Evolutionary conservation across 2,888 invertebrate genomes (phyloP), one percentile per base, ranked within the genome.

Genomic region (Antitype chi): DNA sequence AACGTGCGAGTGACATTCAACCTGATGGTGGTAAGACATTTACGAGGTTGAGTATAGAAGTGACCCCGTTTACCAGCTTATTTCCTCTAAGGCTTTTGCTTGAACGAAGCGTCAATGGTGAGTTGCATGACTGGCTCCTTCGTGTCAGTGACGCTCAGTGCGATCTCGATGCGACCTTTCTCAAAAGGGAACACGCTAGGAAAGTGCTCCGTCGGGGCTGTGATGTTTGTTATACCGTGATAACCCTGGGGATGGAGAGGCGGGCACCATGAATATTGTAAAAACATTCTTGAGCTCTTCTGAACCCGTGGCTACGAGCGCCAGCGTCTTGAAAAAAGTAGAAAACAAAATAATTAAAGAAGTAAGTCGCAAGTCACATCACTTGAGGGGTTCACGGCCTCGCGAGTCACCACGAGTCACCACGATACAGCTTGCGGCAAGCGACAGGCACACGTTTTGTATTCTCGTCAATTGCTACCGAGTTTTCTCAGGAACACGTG

Each of bases 121-220:
- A 84, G 0, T 20, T 53, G 23, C 20, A 53, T 0, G 3, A 80
- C 70, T 20, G 7, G 17, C 7, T 80, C 79, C 47, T 47, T 52
- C 15, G 80, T 80, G 53, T 59, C 71, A 7, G 53, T 80, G 20
- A 64, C 0, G n/a, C 0, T 32, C 32, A 79, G 0, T 4, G 20
- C 0, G 38, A 64, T 0, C 15, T 80, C 79, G 1, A 80, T 2
- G 47, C 80, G 69, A 15, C 79, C 79, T 28, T 84, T 80, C 70
- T 80, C 79, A 25, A 80, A 80, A 53, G 79, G 79, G 13, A 80
- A 80, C 32, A 80, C 84, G 47, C 0, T 84, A 25, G 79, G 79
- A 9, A 84, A 84, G 32, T 80, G 1, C 32, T 80, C 80, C 2
- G 84, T 80, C 17, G 84, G 70, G 23, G 84, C 79, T 32, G 79